These are phyloP conservation scores for Drosophila littoralis DNA, from an alignment of 1,140 invertebrate genomes.

Conservation along the genomic window DNA sequence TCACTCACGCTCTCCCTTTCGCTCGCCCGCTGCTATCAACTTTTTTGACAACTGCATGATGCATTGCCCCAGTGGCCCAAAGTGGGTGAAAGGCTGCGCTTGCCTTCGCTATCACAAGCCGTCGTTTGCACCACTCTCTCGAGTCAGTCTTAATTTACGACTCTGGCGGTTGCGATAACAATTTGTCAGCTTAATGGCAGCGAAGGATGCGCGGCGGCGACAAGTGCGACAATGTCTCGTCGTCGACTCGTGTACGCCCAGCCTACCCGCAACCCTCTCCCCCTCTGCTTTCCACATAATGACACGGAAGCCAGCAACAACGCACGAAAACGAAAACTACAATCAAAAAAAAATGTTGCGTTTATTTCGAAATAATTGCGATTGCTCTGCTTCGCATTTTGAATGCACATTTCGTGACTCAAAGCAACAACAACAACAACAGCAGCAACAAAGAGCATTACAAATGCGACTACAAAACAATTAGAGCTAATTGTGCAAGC, in stretches of 20 bases:
- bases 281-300: constrained; percentile 10
- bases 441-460: constrained; percentile 48
- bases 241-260: constrained; percentile 4
- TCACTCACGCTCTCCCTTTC: background rate
- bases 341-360: constrained; percentile 28
- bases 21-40: constrained; percentile 12
- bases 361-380: constrained; percentile 37
- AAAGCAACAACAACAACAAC: constrained; percentile 25
- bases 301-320: constrained; percentile 53
- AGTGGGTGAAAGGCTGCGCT: constrained; percentile 76
- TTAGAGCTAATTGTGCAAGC: constrained; percentile 57
- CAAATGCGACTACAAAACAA: constrained; percentile 72
- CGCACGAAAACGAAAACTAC: constrained; percentile 20
- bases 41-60: constrained; percentile 80
- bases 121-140: constrained; percentile 4
- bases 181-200: constrained; percentile 81
- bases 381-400: constrained; percentile 39
- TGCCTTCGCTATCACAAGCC: constrained; percentile 5
- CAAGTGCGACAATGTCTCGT: constrained; percentile 20
- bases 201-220: constrained; percentile 64
- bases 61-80: constrained; percentile 71
- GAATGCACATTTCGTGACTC: constrained; percentile 69
- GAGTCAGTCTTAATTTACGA: constrained; percentile 75
- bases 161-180: constrained; percentile 71
- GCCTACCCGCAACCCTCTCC: background rate